These are phyloP conservation scores for Siniperca chuatsi DNA, from an alignment of 2,113 vertebrate species.

Conservation along the genomic window DNA sequence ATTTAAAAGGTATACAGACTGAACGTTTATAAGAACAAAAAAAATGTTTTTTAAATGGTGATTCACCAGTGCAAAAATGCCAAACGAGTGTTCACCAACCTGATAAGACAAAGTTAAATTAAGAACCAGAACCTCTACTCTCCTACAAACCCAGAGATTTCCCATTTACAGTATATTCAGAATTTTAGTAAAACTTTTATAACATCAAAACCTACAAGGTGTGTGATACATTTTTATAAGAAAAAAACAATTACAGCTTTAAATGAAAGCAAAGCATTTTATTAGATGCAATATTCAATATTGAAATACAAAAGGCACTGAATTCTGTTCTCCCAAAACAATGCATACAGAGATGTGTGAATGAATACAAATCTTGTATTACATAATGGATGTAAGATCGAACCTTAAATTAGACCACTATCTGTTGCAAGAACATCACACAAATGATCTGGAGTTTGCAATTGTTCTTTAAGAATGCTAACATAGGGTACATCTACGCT, in stretches of 20 bases:
- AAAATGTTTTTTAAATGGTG: no score
- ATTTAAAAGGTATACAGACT: background rate
- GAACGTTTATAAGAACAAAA: background rate
- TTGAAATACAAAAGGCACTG: slow-evolving; percentile 68
- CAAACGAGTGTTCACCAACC: background rate
- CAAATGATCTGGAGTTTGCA: background rate
- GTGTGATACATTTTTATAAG: background rate
- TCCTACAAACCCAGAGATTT: background rate
- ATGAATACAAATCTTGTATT: slow-evolving; percentile 15
- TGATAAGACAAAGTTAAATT: background rate
- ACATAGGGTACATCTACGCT: slow-evolving; percentile 1
- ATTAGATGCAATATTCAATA: slow-evolving; percentile 60
- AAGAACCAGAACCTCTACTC: background rate
- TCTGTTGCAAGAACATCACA: slow-evolving; percentile 12
- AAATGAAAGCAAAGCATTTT: slow-evolving; percentile 72
- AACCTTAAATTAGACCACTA: slow-evolving; percentile 1
- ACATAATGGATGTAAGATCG: slow-evolving; percentile 2
- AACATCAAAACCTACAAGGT: background rate
- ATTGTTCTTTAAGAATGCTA: background rate
- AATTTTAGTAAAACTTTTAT: background rate
- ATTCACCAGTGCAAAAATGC: background rate
- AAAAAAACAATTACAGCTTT: background rate
- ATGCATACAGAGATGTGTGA: slow-evolving; percentile 30
- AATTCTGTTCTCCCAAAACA: slow-evolving; percentile 28
- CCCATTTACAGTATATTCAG: background rate